Base-by-base conservation (phyloP, 2,113 vertebrate genomes). In the Acrocephalus arundinaceus region DNA sequence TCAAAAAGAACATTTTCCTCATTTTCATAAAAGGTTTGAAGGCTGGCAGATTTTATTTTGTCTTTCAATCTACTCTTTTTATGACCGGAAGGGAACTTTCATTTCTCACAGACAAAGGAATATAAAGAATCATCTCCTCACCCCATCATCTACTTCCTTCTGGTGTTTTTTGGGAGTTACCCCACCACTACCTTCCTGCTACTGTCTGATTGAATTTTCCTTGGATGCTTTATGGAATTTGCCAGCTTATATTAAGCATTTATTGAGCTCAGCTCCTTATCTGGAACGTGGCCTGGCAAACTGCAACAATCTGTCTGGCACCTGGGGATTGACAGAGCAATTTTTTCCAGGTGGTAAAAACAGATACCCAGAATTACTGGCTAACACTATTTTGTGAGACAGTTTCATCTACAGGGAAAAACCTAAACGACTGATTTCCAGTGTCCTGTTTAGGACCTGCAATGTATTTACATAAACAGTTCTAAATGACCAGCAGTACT, bases 291-390 rank as follows among this genome's bases (percentile, higher is more conserved):
- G 7, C 91, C 55, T 93, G 93, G 89, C 96, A 96, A 97, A 97
- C 89, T 93, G 71, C 94, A 98, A 93, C 95, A 97, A 97, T 97
- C 96, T 97, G 94, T 94, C 94, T 94, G 94, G 94, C 96, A 96
- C 94, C 88, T 67, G 39, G 89, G 97, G 96, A 97, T 84, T 97
- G 97, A 97, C 92, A 97, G 93, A 94, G 90, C 90, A 96, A 96
- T 97, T 95, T 97, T 98, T 98, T 97, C 94, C 97, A 97, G 96
- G 96, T 97, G 96, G 92, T 92, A 94, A 77, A 95, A 94, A 57
- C 66, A 97, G 93, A 87, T 81, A 66, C 46, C 58, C 81, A 93
- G 79, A 94, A 95, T 62, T 90, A 96, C 67, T 90, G 48, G 89
- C 93, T 80, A 96, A 39, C 51, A 25, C 63, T 85, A 16, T 87